Evolutionary conservation across 2,888 invertebrate genomes (phyloP).

Genomic region (Podotricha telesiphe): DNA sequence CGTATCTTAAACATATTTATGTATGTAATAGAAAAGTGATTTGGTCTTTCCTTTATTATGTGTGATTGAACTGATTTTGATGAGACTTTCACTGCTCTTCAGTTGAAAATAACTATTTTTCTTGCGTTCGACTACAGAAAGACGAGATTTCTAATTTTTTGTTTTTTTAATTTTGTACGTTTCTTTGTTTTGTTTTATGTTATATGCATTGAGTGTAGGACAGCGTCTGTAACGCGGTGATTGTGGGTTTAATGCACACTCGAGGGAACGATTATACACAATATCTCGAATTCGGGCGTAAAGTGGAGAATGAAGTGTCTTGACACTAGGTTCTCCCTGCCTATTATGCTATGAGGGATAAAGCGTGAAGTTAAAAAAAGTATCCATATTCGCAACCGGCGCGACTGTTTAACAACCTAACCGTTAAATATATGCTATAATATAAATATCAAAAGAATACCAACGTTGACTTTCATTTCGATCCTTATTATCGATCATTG

Average conservation of each 20-base stretch:
- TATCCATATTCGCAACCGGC: too few species aligned
- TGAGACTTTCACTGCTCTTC: conserved; percentile 12
- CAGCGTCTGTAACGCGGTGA: not conserved
- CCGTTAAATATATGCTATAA: not conserved
- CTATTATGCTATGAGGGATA: not conserved
- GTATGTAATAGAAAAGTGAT: conserved; percentile 17
- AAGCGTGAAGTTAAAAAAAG: not conserved
- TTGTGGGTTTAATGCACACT: not conserved
- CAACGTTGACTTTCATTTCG: conserved; percentile 56
- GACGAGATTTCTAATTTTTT: conserved; percentile 3
- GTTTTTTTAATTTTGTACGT: too few species aligned
- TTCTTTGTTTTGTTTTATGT: too few species aligned
- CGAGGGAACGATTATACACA: too few species aligned
- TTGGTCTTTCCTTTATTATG: conserved; percentile 2
- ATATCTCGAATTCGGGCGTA: too few species aligned
- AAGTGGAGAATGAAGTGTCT: not conserved
- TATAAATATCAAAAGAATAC: conserved; percentile 36
- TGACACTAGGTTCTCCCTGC: not conserved
- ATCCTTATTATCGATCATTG: conserved; percentile 70
- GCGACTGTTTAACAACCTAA: not conserved
- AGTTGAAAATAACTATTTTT: conserved; percentile 8
- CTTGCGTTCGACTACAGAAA: not conserved
- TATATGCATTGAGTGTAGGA: not conserved
- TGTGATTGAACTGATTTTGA: conserved; percentile 19
- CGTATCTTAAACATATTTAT: not conserved